Evolutionary conservation across 2,888 invertebrate species (phyloP), one percentile per base, ranked within the genome.

Genomic region (Acanthosepion pharaonis): DNA sequence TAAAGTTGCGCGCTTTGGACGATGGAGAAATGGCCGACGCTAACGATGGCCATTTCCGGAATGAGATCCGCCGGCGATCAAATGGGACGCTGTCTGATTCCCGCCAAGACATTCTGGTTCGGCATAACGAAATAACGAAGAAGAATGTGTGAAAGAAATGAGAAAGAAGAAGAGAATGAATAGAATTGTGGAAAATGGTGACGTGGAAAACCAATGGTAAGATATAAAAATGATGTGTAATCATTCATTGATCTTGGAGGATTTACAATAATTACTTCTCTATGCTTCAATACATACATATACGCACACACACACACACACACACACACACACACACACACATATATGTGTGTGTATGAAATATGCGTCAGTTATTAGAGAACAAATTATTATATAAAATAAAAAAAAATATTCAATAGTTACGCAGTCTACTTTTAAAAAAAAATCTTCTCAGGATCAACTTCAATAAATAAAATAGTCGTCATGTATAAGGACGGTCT

Each of bases 81-180:
- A n/a, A 78, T n/a, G 15, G n/a, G 78, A 78, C n/a, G 78, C n/a
- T 78, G 78, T n/a, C 78, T 78, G n/a, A 78, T 78, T 78, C 78
- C 78, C 18, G 78, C 78, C 78, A 78, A 78, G 78, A 78, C 33
- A 78, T 33, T 78, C 33, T 78, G n/a, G 78, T n/a, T n/a, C 15
- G n/a, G 5, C 20, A 23, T 33, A n/a, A 33, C 15, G n/a, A 33
- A 15, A 33, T 1, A 33, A 15, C 18, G 78, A 28, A 5, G 25
- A 8, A 6, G 25, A 64, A 8, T 5, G 25, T n/a, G 6, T 6
- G 78, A 28, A n/a, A n/a, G 5, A 33, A n/a, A 33, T 6, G 4
- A 15, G 18, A 33, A 33, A 15, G 11, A 6, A n/a, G n/a, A 33
- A 33, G 78, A 33, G 33, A 3, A 4, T 9, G 18, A 78, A 18